Evolutionary conservation across 2,888 invertebrate genomes (phyloP), one percentile per base, ranked within the genome.

Genomic region (Cantharis rustica): DNA sequence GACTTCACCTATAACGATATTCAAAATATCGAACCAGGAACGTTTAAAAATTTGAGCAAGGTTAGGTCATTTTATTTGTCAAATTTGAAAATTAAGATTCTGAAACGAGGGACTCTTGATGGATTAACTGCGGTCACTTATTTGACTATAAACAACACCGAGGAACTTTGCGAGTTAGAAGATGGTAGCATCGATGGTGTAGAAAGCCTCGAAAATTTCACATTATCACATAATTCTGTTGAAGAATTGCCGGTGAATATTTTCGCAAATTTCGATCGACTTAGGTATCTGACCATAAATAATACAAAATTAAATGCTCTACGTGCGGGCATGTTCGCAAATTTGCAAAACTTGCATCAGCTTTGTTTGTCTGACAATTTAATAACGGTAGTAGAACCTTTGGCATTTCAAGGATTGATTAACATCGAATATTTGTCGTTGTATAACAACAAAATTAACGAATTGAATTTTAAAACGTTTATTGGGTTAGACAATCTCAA

Each of bases 1-100:
- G 82, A 83, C 61, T 20, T 83, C 23, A 80, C 79, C 9, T 78
- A 80, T 23, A 83, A 83, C 69, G 78, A 78, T 20, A 79, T 83
- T 17, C 79, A 77, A 64, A 26, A 69, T 1, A 75, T 82, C 61
- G 72, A 77, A 4, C 20, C 75, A 3, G 68, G 74, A 10, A 64
- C 78, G 2, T 82, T 83, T 61, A 68, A 73, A 27, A 61, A 73
- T 13, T 68, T 81, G 20, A 71, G 62, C 15, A 80, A 78, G 47
- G 70, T 83, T 26, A 72, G 72, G 4, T 81, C 81, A 66, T 75
- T 83, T 11, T 77, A 76, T 72, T 72, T 83, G 71, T n/a, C 64
- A 0, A 16, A 66, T 23, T n/a, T 23, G n/a, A 66, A 66, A 66
- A 17, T 66, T 9, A 66, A 66, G 15, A n/a, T 10, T 13, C 20